Evolutionary conservation across 2,797 vertebrate species (phyloP).

Genomic region (Rhinogobio ventralis): DNA sequence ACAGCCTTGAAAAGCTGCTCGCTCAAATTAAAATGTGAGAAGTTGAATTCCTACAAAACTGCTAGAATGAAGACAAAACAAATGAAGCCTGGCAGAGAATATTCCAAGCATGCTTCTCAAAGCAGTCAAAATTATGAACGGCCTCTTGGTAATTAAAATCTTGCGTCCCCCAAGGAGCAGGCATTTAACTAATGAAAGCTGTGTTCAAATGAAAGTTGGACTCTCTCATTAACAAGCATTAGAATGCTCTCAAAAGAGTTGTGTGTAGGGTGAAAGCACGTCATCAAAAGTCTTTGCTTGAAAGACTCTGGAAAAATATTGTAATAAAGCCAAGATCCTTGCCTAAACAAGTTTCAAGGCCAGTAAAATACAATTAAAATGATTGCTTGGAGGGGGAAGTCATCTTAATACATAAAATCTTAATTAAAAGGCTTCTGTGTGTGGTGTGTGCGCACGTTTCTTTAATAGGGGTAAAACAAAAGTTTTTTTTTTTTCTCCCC

Average conservation of each 20-base stretch:
- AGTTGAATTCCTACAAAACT: conserved; percentile 48
- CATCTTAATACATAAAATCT: conserved; percentile 53
- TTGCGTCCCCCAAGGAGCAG: conserved; percentile 66
- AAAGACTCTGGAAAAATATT: conserved; percentile 58
- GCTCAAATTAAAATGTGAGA: conserved; percentile 40
- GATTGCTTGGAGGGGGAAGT: conserved; percentile 44
- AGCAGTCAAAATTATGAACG: conserved; percentile 62
- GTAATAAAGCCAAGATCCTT: conserved; percentile 66
- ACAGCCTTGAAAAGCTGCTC: conserved; percentile 54
- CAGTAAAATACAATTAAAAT: conserved; percentile 61
- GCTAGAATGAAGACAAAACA: conserved; percentile 48
- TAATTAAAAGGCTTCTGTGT: conserved; percentile 57
- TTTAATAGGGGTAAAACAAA: conserved; percentile 11
- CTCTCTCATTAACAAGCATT: conserved; percentile 65
- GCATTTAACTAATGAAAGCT: conserved; percentile 71
- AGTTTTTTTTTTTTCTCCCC: neutral
- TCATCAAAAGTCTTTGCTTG: conserved; percentile 60
- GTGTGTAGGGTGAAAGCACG: conserved; percentile 61
- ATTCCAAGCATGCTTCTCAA: conserved; percentile 59
- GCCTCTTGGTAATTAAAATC: conserved; percentile 72
- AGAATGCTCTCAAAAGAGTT: conserved; percentile 65
- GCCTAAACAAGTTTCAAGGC: conserved; percentile 67
- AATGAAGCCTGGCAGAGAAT: conserved; percentile 46
- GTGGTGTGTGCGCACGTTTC: neutral
- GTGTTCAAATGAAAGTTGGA: conserved; percentile 63